Evolutionary conservation across 1,140 invertebrate species (phyloP).

Genomic region (Muscidifurax raptorellus): DNA sequence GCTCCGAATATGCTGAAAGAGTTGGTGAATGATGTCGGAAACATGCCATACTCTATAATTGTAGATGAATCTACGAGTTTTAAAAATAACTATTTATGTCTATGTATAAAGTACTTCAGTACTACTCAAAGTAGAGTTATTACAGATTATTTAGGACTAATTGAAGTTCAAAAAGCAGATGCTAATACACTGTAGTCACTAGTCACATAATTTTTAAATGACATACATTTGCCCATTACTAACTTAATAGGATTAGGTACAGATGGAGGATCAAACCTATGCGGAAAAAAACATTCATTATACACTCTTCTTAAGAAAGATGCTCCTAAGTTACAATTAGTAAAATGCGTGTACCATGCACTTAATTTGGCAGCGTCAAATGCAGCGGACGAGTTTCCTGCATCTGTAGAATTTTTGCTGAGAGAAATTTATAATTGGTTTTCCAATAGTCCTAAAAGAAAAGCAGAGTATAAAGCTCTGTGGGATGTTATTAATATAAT

Average conservation of each 20-base stretch:
- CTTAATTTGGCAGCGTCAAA: constrained; percentile 55
- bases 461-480: constrained; percentile 41
- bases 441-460: constrained; percentile 48
- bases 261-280: constrained; percentile 64
- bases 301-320: constrained; percentile 53
- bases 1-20: constrained; percentile 60
- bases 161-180: constrained; percentile 46
- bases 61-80: constrained; percentile 59
- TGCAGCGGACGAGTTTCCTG: constrained; percentile 57
- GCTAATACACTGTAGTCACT: constrained; percentile 40
- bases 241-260: constrained; percentile 65
- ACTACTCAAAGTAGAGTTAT: constrained; percentile 54
- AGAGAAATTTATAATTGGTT: constrained; percentile 60
- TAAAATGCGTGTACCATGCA: constrained; percentile 60
- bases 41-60: constrained; percentile 63
- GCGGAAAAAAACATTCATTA: constrained; percentile 61
- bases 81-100: constrained; percentile 60
- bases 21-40: constrained; percentile 60
- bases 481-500: not conserved
- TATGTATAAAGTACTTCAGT: constrained; percentile 65
- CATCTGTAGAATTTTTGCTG: constrained; percentile 56
- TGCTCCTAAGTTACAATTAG: constrained; percentile 53
- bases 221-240: constrained; percentile 53
- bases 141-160: constrained; percentile 58
- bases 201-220: constrained; percentile 39